These are phyloP conservation scores for Temnothorax curvispinosus DNA, from an alignment of 1,140 invertebrate genomes.

Conservation along the genomic window DNA sequence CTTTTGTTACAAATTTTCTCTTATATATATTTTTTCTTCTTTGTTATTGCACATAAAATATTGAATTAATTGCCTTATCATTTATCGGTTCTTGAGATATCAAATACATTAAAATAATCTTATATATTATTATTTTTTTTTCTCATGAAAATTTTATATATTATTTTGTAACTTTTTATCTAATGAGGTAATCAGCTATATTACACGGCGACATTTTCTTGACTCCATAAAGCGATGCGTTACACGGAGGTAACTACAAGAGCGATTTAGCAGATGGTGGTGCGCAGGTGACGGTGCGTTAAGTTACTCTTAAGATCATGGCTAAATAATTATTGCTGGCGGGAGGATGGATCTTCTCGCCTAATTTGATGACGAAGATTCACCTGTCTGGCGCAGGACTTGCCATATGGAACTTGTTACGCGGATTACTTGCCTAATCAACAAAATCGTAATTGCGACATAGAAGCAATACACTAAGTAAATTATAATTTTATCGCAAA, in stretches of 20 bases:
- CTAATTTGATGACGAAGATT: conserved; percentile 62
- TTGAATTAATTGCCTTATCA: neutral
- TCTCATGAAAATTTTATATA: neutral
- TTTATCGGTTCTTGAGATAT: neutral
- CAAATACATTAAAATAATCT: neutral
- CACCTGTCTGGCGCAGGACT: conserved; percentile 29
- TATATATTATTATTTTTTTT: neutral
- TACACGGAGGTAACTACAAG: conserved; percentile 37
- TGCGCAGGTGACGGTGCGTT: conserved; percentile 67
- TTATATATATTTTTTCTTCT: neutral
- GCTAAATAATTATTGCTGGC: conserved; percentile 66
- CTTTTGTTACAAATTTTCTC: neutral
- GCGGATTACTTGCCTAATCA: conserved; percentile 32
- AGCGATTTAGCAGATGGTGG: conserved; percentile 58
- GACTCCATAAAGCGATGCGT: conserved; percentile 51
- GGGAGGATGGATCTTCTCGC: conserved; percentile 64
- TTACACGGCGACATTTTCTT: conserved; percentile 46
- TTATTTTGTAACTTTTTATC: conserved; percentile 66
- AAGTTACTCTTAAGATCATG: conserved; percentile 65
- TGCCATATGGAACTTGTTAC: conserved; percentile 27
- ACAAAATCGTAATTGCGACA: conserved; percentile 2
- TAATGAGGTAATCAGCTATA: conserved; percentile 64
- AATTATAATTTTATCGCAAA: neutral
- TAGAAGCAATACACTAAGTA: neutral
- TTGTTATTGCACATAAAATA: neutral